Base-by-base conservation (phyloP, 2,797 vertebrate genomes). In the Gobionotothen gibberifrons region DNA sequence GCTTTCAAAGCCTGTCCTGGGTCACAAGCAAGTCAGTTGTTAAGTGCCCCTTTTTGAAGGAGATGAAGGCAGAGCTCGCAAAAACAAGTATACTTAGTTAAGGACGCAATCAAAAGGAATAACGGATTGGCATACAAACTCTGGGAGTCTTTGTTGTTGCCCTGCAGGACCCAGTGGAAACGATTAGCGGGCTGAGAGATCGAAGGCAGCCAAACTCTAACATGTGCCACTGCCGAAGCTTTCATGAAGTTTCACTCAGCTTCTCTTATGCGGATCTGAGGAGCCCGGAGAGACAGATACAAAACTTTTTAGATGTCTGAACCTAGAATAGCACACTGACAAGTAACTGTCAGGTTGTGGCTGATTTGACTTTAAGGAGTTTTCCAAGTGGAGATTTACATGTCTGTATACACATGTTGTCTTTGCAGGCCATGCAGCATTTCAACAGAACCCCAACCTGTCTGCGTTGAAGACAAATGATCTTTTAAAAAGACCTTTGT, bases 181-280 rank as follows among this genome's bases (percentile, higher is more conserved):
- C 47, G 63, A 86, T 89, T 79, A 85, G 69, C 42, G 2, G 68
- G 62, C 51, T 59, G 60, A 43, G 69, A 72, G 74, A 85, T 71
- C 39, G 74, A 78, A 78, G 73, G 77, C 43, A 59, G 65, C 16
- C 62, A 48, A 83, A 83, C 71, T 78, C 73, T 39, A 75, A 82
- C 71, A 71, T 51, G 63, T 43, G 82, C 68, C 46, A 4, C 55
- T 73, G 83, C 46, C 67, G 71, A 80, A 51, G 85, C 89, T 87
- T 90, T 93, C 79, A 83, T 82, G 74, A 88, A 84, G 83, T 86
- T 86, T 88, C 71, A 36, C 71, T 86, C 72, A 54, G 71, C 72
- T 80, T 79, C 67, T 78, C 39, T 63, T 73, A 46, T 42, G 49
- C 75, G 59, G 54, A 87, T 85, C 85, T 77, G 19, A 87, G 65